phyloP scores from a whole-genome alignment of 2,113 vertebrate species.

The Tachysurus fulvidraco region DNA sequence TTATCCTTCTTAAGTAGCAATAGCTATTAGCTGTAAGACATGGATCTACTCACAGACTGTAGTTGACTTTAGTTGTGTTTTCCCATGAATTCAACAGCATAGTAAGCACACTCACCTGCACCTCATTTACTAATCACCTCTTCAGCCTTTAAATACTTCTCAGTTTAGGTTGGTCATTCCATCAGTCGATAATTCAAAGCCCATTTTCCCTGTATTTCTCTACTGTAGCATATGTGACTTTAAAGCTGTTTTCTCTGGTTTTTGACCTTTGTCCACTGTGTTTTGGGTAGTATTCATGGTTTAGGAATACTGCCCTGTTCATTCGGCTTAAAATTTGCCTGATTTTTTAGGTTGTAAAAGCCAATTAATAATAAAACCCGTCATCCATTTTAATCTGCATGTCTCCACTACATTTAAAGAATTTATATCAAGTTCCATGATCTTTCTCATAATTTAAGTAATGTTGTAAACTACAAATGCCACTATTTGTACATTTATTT shows the following conservation, averaged over 20 bases:
- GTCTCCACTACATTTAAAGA: background rate
- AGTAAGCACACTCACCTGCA: background rate
- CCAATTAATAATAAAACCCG: background rate
- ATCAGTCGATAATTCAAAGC: background rate
- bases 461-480: background rate
- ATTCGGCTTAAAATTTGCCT: background rate
- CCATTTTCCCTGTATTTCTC: background rate
- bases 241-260: background rate
- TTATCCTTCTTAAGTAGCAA: conserved; percentile 12
- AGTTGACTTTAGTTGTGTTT: conserved; percentile 3
- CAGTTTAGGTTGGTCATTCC: background rate
- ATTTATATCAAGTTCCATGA: too few species aligned
- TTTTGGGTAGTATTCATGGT: background rate
- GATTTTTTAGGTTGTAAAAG: background rate
- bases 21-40: conserved; percentile 7
- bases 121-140: conserved; percentile 3
- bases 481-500: background rate
- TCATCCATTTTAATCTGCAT: background rate
- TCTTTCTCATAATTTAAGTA: too few species aligned
- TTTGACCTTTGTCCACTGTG: background rate
- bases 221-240: background rate
- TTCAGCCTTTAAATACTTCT: background rate
- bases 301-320: background rate
- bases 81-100: conserved; percentile 3
- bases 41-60: background rate